Base-by-base conservation (phyloP, 2,888 invertebrate genomes). In the Watsonalla cultraria region DNA sequence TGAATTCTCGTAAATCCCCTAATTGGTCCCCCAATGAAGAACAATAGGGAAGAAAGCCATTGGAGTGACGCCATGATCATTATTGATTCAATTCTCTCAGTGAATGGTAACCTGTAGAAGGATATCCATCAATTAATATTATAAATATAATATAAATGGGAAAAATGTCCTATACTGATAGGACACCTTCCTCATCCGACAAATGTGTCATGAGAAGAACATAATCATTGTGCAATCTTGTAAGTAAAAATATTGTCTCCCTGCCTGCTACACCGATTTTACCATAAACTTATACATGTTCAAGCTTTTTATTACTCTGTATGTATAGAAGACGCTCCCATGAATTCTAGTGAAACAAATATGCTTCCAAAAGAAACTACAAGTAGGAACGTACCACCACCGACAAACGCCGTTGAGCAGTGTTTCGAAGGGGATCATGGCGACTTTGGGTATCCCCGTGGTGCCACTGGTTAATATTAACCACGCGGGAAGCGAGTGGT, bases 381-480 rank as follows among this genome's bases (percentile, higher is more conserved):
- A 24, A 24, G 24, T 24, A 24, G 24, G 24, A 24, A 61, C 77
- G 58, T 51, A 81, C 81, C 80, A 82, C 80, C 80, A 80, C 51
- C 55, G 58, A 5, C 62, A 57, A 11, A 80, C 47, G 15, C 65
- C 70, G 35, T 70, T 72, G 6, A 73, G 62, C 24, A 80, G 51
- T 15, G 65, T 75, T 11, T 68, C 71, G 57, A 57, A 81, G 5
- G 79, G 66, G 47, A 80, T 66, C 5, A 71, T 55, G 0, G 74
- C 77, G 5, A 76, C 70, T 68, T 82, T 82, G 0, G 82, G 79
- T 5, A 62, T 46, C 6, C 81, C 82, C 0, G 82, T 82, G 0
- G 82, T 80, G 5, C 82, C 82, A 51, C 81, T 83, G 6, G 82
- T 82, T 45, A 81, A 51, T 64, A 80, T 72, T 37, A 82, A 56